Evolutionary conservation across 2,888 invertebrate genomes (phyloP).

Genomic region (Ctena decussata): DNA sequence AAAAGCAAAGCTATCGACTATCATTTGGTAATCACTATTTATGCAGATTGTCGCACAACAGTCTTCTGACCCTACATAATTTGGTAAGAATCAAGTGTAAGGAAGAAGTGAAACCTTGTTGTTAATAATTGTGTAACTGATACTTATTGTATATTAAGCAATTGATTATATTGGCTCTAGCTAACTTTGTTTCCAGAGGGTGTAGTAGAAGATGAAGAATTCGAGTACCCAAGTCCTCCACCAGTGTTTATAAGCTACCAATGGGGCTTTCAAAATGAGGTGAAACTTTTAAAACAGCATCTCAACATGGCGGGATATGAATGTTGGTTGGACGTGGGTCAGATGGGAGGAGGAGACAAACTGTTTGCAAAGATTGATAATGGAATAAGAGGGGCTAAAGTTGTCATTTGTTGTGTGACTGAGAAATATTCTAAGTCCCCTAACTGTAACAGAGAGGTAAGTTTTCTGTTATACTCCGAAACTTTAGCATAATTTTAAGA

Average conservation of each 20-base stretch:
- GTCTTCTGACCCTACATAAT: too few species aligned
- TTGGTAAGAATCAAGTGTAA: too few species aligned
- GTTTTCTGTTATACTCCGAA: too few species aligned
- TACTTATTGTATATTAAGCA: too few species aligned
- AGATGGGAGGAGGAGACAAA: conserved; percentile 86
- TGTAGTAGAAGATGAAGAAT: conserved; percentile 72
- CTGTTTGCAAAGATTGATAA: conserved; percentile 84
- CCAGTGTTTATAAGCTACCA: conserved; percentile 77
- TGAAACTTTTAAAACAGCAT: conserved; percentile 82
- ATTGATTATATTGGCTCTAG: too few species aligned
- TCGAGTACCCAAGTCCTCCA: conserved; percentile 70
- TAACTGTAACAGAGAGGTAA: conserved; percentile 85
- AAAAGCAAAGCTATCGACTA: too few species aligned
- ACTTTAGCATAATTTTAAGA: too few species aligned
- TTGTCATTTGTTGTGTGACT: conserved; percentile 67
- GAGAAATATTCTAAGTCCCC: conserved; percentile 85
- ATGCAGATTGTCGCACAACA: too few species aligned
- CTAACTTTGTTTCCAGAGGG: conserved; percentile 61
- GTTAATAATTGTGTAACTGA: too few species aligned
- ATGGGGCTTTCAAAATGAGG: conserved; percentile 85
- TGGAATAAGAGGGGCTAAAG: conserved; percentile 81
- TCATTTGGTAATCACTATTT: too few species aligned
- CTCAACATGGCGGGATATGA: conserved; percentile 83
- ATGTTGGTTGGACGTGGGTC: conserved; percentile 86
- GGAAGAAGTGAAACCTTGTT: too few species aligned